Percentiles rank a stretch among this genome's conserved stretches.
Evolutionary conservation across 2,888 invertebrate species (phyloP).

Genomic region (Drosophila kuntzei): DNA sequence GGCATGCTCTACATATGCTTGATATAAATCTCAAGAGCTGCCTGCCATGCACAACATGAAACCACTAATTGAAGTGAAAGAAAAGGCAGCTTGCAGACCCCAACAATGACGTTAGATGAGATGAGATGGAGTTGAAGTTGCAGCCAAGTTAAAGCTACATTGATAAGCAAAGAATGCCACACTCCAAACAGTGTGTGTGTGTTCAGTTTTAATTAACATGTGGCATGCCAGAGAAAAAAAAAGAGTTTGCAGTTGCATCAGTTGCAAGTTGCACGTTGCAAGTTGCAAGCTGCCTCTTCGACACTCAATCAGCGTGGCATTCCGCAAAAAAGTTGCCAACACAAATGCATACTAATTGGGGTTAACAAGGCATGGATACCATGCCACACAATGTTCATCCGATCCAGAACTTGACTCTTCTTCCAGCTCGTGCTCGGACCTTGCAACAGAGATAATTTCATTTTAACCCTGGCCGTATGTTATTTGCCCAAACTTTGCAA

Average conservation of each 20-base stretch:
- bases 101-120: conserved; percentile 46
- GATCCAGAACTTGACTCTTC: conserved; percentile 14
- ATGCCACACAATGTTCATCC: conserved; percentile 18
- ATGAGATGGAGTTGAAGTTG: conserved; percentile 22
- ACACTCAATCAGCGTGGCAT: conserved; percentile 56
- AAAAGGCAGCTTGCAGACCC: conserved; percentile 56
- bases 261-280: conserved; percentile 20
- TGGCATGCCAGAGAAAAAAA: conserved; percentile 53
- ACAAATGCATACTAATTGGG: conserved; percentile 71
- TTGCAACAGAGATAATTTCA: conserved; percentile 13
- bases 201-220: conserved; percentile 79
- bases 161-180: conserved; percentile 42
- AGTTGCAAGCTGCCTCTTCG: conserved; percentile 29
- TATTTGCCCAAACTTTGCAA: conserved; percentile 12
- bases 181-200: conserved; percentile 19
- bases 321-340: conserved; percentile 40
- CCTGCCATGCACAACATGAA: conserved; percentile 75
- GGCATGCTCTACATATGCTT: conserved; percentile 60
- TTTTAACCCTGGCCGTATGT: conserved; percentile 3
- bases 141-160: conserved; percentile 28
- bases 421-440: conserved; percentile 14
- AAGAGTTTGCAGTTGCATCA: conserved; percentile 27
- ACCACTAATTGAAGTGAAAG: conserved; percentile 82
- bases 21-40: conserved; percentile 77
- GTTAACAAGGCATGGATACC: conserved; percentile 64